Evolutionary conservation across 2,113 vertebrate genomes (phyloP).

Genomic region (Mus pahari): DNA sequence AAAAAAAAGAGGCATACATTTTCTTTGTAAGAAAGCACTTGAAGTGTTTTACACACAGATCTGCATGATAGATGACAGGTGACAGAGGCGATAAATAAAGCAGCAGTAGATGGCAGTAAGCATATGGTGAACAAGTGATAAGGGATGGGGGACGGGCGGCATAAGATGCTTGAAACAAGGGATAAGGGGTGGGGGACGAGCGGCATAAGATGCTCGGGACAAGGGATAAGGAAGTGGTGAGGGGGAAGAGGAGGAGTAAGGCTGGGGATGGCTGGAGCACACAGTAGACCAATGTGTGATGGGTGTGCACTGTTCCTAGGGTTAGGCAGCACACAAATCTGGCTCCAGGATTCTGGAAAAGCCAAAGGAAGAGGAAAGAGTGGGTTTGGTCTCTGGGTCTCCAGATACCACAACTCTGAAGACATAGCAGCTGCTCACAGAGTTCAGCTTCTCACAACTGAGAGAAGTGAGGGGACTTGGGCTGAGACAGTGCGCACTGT

Average conservation of each 20-base stretch:
- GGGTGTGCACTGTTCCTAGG: background rate
- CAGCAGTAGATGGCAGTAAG: background rate
- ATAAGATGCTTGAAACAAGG: background rate
- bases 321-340: background rate
- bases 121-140: background rate
- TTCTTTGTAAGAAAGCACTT: background rate
- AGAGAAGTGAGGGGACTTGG: background rate
- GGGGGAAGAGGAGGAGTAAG: background rate
- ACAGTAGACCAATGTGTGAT: background rate
- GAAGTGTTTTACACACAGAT: background rate
- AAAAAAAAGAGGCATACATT: background rate
- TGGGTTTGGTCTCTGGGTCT: background rate
- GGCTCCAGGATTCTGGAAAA: background rate
- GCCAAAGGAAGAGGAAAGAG: background rate
- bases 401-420: background rate
- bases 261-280: background rate
- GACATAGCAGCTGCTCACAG: background rate
- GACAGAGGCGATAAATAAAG: background rate
- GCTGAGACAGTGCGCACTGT: fast-evolving
- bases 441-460: background rate
- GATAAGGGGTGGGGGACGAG: background rate
- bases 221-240: background rate
- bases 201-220: background rate
- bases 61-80: background rate
- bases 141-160: background rate